Evolutionary conservation across 2,797 vertebrate species (phyloP), one percentile per base, ranked within the genome.

Genomic region (Brachyrhaphis roseni): DNA sequence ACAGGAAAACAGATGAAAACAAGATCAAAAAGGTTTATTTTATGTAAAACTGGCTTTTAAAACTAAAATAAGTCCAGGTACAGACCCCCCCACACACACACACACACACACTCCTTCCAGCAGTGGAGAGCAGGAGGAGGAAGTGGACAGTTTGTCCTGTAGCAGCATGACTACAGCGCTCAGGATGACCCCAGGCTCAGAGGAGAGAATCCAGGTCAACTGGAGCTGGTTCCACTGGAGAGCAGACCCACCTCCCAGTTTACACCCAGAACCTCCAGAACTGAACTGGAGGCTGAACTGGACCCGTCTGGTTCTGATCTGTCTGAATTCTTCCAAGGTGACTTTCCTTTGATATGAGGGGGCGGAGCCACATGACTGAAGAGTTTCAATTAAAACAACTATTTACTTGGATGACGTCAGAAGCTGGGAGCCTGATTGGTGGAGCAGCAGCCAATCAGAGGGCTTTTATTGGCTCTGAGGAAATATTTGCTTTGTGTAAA

Each of bases 401-500:
- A 26, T 36, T 23, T 12, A 34, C 23, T 51, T 36, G 31, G 26
- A 28, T 45, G 18, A 51, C 18, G 15, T 74, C 23, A 43, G 8
- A 26, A 41, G 18, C 66, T 12, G 15, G 11, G 49, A 45, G 15
- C 62, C 62, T 76, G 82, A 84, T 82, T 68, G 71, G 84, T 62
- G 76, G 15, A 28, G 15, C 23, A 41, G 34, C 4, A 51, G 74
- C 80, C 71, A 89, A 84, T 84, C 77, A 77, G 5, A 74, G 26
- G 3, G 53, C 62, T 46, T 79, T 74, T 10, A 46, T 73, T 43
- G 4, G 1, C 26, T 62, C 2, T 2, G 95, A 95, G 6, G 95
- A 97, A 96, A 97, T 97, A 96, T 96, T 96, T 93, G 94, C 93
- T 96, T 64, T 66, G 53, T 77, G 53, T 45, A 28, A 59, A 75